phyloP scores from a whole-genome alignment of 2,797 vertebrate species.

The Acestrorhynchus altus region DNA sequence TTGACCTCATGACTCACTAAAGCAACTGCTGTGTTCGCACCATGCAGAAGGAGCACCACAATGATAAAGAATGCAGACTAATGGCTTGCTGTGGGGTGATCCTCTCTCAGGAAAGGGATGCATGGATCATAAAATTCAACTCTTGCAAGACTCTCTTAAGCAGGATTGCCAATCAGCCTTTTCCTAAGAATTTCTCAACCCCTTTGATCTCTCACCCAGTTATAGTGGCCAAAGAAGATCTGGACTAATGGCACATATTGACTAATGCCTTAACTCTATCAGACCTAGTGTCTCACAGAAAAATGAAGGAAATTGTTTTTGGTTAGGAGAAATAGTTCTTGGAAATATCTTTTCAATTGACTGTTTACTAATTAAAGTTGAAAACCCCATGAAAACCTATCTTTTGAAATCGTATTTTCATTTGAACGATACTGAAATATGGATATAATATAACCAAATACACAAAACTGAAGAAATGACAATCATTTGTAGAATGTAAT shows the following conservation, averaged over 20 bases:
- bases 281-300: too few species aligned
- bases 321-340: too few species aligned
- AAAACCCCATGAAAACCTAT: too few species aligned
- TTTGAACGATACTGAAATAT: too few species aligned
- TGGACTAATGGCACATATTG: not conserved
- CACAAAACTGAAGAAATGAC: too few species aligned
- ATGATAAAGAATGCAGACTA: constrained; percentile 53
- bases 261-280: not conserved
- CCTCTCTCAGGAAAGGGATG: constrained; percentile 37
- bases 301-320: too few species aligned
- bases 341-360: too few species aligned
- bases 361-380: too few species aligned
- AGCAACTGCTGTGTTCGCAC: constrained; percentile 40
- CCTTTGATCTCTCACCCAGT: constrained; percentile 26
- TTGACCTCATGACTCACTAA: constrained; percentile 55
- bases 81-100: constrained; percentile 46
- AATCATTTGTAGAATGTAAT: too few species aligned
- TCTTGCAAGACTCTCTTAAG: constrained; percentile 34
- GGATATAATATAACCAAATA: too few species aligned
- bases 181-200: constrained; percentile 5
- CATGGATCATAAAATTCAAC: constrained; percentile 53
- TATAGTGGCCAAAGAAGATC: not conserved
- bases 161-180: constrained; percentile 31
- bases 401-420: too few species aligned
- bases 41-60: constrained; percentile 43